These are phyloP conservation scores for Drosophila lowei DNA, from an alignment of 1,140 invertebrate genomes.

Conservation along the genomic window DNA sequence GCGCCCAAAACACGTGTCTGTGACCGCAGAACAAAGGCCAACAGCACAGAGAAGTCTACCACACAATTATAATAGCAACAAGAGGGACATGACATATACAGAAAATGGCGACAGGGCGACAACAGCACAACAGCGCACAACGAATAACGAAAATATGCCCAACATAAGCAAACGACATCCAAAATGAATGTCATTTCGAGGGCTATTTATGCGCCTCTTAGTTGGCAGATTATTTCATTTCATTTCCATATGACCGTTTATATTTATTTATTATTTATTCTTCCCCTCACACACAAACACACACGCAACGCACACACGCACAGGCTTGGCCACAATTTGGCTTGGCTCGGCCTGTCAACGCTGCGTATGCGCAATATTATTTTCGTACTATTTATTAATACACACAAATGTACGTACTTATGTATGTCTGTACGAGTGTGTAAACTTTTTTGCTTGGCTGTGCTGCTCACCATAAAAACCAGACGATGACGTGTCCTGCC, in stretches of 20 bases:
- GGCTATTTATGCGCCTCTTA: conserved; percentile 77
- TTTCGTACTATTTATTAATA: conserved; percentile 55
- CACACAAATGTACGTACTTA: neutral
- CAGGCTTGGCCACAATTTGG: conserved; percentile 41
- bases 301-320: conserved; percentile 24
- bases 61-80: conserved; percentile 33
- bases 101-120: conserved; percentile 44
- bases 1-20: conserved; percentile 62
- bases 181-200: conserved; percentile 72
- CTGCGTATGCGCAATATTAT: conserved; percentile 63
- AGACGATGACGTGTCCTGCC: conserved; percentile 47
- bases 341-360: conserved; percentile 41
- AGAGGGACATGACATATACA: conserved; percentile 44
- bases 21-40: conserved; percentile 58
- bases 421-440: neutral
- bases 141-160: conserved; percentile 36
- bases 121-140: conserved; percentile 4
- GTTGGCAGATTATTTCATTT: conserved; percentile 79
- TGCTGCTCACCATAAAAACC: conserved; percentile 35
- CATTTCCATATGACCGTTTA: conserved; percentile 66
- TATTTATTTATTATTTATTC: conserved; percentile 78
- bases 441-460: conserved; percentile 31
- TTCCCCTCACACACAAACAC: conserved; percentile 15
- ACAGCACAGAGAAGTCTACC: too few relatives aligned
- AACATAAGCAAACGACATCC: conserved; percentile 62